Base-by-base conservation (phyloP, 2,888 invertebrate species). In the Synergus japonicus region DNA sequence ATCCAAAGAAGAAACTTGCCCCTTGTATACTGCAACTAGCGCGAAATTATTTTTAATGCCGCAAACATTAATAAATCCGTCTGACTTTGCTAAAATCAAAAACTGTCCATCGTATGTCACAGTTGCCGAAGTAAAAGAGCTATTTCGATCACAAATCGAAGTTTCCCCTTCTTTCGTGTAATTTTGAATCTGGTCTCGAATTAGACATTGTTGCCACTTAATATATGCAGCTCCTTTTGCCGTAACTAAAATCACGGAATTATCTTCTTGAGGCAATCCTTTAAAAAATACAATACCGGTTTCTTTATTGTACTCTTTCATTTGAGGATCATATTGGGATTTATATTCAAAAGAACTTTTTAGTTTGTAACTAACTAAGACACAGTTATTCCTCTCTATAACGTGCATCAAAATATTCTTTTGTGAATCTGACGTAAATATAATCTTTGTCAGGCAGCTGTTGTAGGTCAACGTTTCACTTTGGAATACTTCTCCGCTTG, bases 91-190 rank as follows among this genome's bases (percentile, higher is more conserved):
- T 64, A 91, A 88, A 60, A 93, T 90, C 76, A 93, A 87, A 85
- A 92, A 93, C 64, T 89, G 86, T 3, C 92, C 92, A 84, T 93
- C 93, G 60, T 91, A 88, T 4, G 93, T 93, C 44, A 93, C 85
- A 3, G 92, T 88, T 15, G 92, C 92, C 77, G 91, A 92, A 41
- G 88, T 87, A 78, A 90, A 92, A 78, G 79, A 79, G 3, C 84
- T 83, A 63, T 87, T 84, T n/a, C 85, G 81, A 76, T 86, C 83
- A 22, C 88, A 85, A 29, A 89, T 86, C 22, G 81, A 80, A 7
- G 85, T 86, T 77, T 86, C 85, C 41, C 78, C 73, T 49, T 85
- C 84, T 63, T 88, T 88, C 3, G 77, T 84, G 18, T 88, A 91
- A 77, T 83, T 88, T 41, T 88, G 85, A 37, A 89, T 86, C 37